These are phyloP conservation scores for Drosophila testacea DNA, from an alignment of 2,888 invertebrate species.

Conservation along the genomic window DNA sequence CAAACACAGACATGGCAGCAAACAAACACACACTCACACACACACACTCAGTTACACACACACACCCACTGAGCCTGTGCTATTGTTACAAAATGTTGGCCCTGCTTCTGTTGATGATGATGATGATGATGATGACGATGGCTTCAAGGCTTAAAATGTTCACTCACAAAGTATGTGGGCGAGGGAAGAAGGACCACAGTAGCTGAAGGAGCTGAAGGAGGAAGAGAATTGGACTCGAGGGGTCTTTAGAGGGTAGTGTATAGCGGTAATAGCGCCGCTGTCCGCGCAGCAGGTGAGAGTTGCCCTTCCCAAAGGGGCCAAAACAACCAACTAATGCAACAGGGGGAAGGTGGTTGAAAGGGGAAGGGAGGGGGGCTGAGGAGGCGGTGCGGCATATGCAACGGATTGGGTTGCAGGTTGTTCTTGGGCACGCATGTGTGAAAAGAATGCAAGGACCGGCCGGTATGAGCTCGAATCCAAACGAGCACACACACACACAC, in stretches of 20 bases:
- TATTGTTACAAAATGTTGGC: conserved; percentile 72
- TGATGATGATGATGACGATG: conserved; percentile 54
- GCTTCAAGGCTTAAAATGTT: conserved; percentile 75
- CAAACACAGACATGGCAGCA: conserved; percentile 76
- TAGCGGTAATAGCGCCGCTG: conserved; percentile 13
- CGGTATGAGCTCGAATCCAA: conserved; percentile 25
- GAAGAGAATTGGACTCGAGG: too few relatives aligned
- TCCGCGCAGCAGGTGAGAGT: conserved; percentile 27
- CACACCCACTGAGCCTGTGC: conserved; percentile 21
- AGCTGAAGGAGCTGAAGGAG: not conserved
- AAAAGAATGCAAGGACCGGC: conserved; percentile 65
- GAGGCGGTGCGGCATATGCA: conserved; percentile 21
- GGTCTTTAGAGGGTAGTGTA: not conserved
- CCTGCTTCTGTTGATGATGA: conserved; percentile 21
- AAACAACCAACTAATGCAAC: not conserved
- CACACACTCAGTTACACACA: not conserved
- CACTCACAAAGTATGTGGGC: conserved; percentile 47
- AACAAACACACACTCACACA: conserved; percentile 47
- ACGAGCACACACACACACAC: conserved; percentile 3
- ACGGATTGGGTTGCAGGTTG: conserved; percentile 36
- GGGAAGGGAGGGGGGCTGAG: conserved; percentile 5
- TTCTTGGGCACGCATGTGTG: conserved; percentile 75
- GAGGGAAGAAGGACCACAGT: not conserved
- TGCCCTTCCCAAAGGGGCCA: not conserved
- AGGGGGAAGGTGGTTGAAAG: not conserved